Base-by-base conservation (phyloP, 2,797 vertebrate genomes). In the Scolopax rusticola region DNA sequence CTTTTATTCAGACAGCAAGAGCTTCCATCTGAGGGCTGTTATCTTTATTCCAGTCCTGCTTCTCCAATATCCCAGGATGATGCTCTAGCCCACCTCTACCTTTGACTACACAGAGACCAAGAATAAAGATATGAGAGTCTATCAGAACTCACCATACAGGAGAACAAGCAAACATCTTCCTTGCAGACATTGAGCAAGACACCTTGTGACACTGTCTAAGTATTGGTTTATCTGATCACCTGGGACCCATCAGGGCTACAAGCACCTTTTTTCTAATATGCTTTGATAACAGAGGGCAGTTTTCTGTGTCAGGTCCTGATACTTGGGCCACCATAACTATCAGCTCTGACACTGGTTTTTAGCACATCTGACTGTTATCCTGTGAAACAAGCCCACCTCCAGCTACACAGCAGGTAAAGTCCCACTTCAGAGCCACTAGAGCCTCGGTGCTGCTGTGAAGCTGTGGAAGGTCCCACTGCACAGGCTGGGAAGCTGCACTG, bases 381-480 rank as follows among this genome's bases (percentile, higher is more conserved):
- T 27, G 25, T n/a, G 54, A 71, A 43, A 45, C 23, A 30, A 61
- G 13, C 8, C 40, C 67, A 27, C 6, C 43, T 18, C 48, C 63
- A 75, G 17, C 50, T 20, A 6, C 53, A 81, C 16, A 20, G 41
- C 21, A 48, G 24, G 2, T 21, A 32, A 71, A 33, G 33, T 33
- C 53, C 14, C 67, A 40, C 32, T 78, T 1, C 23, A 6, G 10
- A 56, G 48, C 59, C 38, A 41, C 2, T 15, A 27, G 13, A 54
- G 40, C 27, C 40, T 13, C 2, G 0, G 48, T 38, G 50, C 67
- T 85, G 45, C 51, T 54, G 56, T 19, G 54, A 40, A 59, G 54
- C 50, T 0, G 0, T 2, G 17, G 36, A 27, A 80, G 47, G n/a
- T 48, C 41, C 8, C 32, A 4, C 24, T 25, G 50, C 0, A 2